Evolutionary conservation across 2,113 vertebrate genomes (phyloP), one percentile per base, ranked within the genome.

Genomic region (Pelobates fuscus): DNA sequence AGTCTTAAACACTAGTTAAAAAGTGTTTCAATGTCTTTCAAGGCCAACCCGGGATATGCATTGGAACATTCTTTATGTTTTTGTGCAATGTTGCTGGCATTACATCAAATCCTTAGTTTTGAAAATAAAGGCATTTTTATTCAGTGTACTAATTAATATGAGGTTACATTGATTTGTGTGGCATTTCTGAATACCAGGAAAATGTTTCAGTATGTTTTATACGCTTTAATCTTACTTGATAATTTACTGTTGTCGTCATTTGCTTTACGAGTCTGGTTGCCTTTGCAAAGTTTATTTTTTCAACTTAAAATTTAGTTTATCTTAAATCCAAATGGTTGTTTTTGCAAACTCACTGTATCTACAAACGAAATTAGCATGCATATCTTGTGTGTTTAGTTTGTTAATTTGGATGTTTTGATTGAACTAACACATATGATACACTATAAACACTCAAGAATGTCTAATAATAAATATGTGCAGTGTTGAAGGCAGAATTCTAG

Each of bases 301-400:
- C 61, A 77, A 61, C 73, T 60, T 49, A 64, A 52, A 77, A 61
- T 58, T 61, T 24, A 77, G 73, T 77, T 77, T 77, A 77, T 77
- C 73, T 57, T 54, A 67, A 77, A 77, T 61, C 67, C 73, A 61
- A 77, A 77, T 77, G 73, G 64, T 77, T 77, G 73, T 77, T 77
- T 77, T 77, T 77, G 73, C 73, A 68, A 77, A 77, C 73, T 77
- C 72, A 55, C 73, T 60, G 73, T 61, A 68, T 67, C 73, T 61
- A 77, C 73, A 77, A 77, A 77, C 73, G 73, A 77, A 77, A 77
- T 77, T 77, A 77, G 57, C 73, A 68, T 77, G 73, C 73, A 77
- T 59, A 76, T 77, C 68, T 60, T 67, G 57, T 67, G 73, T 77
- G 73, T 77, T 77, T 77, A 67, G 73, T 68, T 77, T 68, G 73